A percentile compares a stretch with the other conserved stretches of the same genome.
These are phyloP conservation scores for Diabrotica virgifera DNA, from an alignment of 1,140 invertebrate species.

Conservation along the genomic window DNA sequence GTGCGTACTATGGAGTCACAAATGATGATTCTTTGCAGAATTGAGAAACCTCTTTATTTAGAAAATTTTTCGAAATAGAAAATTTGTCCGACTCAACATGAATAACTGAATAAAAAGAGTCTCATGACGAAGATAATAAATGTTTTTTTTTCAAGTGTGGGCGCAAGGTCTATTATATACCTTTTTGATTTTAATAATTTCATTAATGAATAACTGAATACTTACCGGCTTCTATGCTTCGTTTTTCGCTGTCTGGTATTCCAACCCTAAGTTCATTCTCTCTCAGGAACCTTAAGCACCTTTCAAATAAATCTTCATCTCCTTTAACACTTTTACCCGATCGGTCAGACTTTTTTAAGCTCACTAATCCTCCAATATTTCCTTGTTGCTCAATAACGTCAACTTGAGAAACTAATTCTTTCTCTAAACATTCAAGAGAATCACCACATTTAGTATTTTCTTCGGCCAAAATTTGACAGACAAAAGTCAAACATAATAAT, in stretches of 20 bases:
- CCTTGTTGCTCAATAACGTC: slow-evolving; percentile 47
- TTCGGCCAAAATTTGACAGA: slow-evolving; percentile 20
- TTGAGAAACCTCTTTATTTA: no score
- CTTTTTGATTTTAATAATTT: slow-evolving; percentile 12
- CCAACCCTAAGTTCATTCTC: slow-evolving; percentile 49
- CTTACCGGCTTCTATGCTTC: slow-evolving; percentile 36
- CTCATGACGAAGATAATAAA: no score
- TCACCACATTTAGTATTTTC: slow-evolving; percentile 24
- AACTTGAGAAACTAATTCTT: slow-evolving; percentile 49
- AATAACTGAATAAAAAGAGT: no score
- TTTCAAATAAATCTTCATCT: slow-evolving; percentile 41
- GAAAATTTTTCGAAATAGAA: no score
- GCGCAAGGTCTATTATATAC: no score
- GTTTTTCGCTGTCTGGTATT: slow-evolving; percentile 44
- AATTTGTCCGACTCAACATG: no score
- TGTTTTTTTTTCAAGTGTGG: no score
- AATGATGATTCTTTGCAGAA: no score
- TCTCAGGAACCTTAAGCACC: slow-evolving; percentile 48
- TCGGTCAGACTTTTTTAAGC: slow-evolving; percentile 33
- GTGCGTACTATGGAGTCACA: no score
- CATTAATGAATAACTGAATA: slow-evolving; percentile 5
- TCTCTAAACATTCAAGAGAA: slow-evolving; percentile 43
- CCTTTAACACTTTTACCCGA: slow-evolving; percentile 22
- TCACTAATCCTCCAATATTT: slow-evolving; percentile 48
- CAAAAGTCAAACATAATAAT: slow-evolving; percentile 6